phyloP scores from a whole-genome alignment of 2,113 vertebrate genomes.

The Oryzias curvinotus region DNA sequence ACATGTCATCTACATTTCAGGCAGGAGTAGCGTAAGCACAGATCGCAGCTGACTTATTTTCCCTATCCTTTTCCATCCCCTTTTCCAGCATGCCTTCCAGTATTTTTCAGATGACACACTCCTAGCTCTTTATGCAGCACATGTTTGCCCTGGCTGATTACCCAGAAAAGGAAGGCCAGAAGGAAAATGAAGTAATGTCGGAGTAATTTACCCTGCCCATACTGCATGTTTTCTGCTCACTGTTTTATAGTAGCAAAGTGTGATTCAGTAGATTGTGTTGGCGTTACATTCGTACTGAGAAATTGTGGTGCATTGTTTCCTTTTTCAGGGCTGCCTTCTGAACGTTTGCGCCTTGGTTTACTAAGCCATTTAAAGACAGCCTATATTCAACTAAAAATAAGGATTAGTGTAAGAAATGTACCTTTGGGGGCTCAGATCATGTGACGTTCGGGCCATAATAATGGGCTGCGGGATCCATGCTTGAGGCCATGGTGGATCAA shows the following conservation, averaged over 20 bases:
- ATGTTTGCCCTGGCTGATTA: conserved; percentile 64
- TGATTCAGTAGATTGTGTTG: conserved; percentile 38
- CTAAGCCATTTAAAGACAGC: conserved; percentile 1
- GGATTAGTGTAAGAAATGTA: not conserved
- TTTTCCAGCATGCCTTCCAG: conserved; percentile 61
- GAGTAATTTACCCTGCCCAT: conserved; percentile 42
- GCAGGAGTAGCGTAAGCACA: conserved; percentile 27
- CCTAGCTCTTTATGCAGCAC: conserved; percentile 45
- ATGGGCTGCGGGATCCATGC: conserved; percentile 27
- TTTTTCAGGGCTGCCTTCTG: conserved; percentile 18
- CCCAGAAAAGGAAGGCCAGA: conserved; percentile 36
- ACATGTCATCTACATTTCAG: conserved; percentile 54
- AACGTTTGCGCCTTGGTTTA: not conserved
- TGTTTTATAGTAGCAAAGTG: conserved; percentile 28
- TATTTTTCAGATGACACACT: conserved; percentile 38
- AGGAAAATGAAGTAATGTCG: conserved; percentile 48
- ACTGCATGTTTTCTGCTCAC: conserved; percentile 26
- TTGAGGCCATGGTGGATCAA: conserved; percentile 39
- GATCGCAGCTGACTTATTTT: conserved; percentile 34
- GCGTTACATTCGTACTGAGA: conserved; percentile 20
- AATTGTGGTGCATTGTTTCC: conserved; percentile 17
- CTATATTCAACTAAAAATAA: not conserved
- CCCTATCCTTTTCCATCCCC: conserved; percentile 46
- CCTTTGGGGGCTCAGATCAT: conserved; percentile 7
- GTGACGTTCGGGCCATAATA: conserved; percentile 14